phyloP scores from a whole-genome alignment of 2,888 invertebrate species.

The Volucella inflata region DNA sequence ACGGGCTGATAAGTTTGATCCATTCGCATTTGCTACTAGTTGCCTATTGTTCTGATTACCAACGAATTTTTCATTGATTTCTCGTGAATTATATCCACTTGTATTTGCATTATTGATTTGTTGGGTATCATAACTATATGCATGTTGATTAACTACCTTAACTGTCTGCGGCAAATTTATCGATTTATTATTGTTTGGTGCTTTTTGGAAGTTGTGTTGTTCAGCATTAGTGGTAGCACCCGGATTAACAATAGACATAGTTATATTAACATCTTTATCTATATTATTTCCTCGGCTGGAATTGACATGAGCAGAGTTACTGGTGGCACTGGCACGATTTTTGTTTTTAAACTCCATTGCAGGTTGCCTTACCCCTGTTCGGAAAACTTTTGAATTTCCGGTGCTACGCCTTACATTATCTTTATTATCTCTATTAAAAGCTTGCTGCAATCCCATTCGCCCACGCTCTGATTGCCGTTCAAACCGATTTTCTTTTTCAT shows the following conservation, averaged over 20 bases:
- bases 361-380: slow-evolving; percentile 78
- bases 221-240: slow-evolving; percentile 36
- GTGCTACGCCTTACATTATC: slow-evolving; percentile 44
- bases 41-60: slow-evolving; percentile 46
- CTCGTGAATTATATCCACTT: slow-evolving; percentile 55
- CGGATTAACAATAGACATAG: slow-evolving; percentile 51
- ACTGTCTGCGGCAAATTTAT: slow-evolving; percentile 44
- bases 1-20: slow-evolving; percentile 81
- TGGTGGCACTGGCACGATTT: slow-evolving; percentile 68
- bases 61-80: slow-evolving; percentile 48
- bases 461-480: slow-evolving; percentile 76
- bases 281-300: slow-evolving; percentile 37
- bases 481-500: slow-evolving; percentile 82
- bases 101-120: slow-evolving; percentile 39
- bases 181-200: slow-evolving; percentile 28
- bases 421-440: slow-evolving; percentile 51
- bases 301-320: slow-evolving; percentile 34
- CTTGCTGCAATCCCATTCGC: slow-evolving; percentile 42
- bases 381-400: slow-evolving; percentile 40
- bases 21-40: slow-evolving; percentile 25
- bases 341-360: slow-evolving; percentile 83
- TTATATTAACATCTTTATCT: slow-evolving; percentile 51
- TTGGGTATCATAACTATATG: slow-evolving; percentile 61
- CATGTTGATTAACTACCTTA: slow-evolving; percentile 47
- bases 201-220: slow-evolving; percentile 53